A percentile compares a stretch with the other conserved stretches of the same genome.
phyloP scores from a whole-genome alignment of 1,140 invertebrate species.

The Gyrodactylus bullatarudis region DNA sequence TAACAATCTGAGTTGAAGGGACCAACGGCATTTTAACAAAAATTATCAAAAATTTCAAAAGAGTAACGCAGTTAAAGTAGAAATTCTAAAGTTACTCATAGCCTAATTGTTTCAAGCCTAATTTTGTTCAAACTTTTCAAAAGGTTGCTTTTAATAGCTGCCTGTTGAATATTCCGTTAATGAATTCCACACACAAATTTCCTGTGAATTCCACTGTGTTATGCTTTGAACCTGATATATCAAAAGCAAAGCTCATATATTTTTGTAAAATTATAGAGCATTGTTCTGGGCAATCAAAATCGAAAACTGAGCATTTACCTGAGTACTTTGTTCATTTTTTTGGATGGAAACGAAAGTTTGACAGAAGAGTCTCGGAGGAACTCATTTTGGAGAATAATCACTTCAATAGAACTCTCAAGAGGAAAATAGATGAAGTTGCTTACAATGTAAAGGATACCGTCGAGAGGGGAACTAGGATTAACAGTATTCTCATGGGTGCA shows the following conservation, averaged over 20 bases:
- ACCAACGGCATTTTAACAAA: background rate
- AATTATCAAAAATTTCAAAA: background rate
- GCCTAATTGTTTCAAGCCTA: no score
- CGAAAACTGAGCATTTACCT: background rate
- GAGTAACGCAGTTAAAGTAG: background rate
- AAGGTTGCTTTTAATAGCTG: no score
- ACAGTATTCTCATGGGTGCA: background rate
- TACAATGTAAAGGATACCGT: background rate
- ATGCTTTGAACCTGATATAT: constrained; percentile 1
- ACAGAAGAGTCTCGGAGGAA: background rate
- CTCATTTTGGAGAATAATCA: background rate
- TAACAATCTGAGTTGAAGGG: background rate
- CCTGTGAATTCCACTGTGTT: background rate
- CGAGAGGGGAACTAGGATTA: background rate
- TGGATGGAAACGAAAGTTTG: background rate
- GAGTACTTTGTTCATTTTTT: constrained; percentile 3
- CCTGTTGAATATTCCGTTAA: no score
- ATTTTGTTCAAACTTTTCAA: no score
- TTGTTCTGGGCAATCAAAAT: background rate
- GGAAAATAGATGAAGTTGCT: background rate
- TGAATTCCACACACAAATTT: no score
- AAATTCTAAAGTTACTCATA: no score
- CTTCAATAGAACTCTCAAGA: background rate
- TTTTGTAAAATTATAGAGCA: background rate
- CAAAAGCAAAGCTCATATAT: constrained; percentile 5